Evolutionary conservation across 2,888 invertebrate genomes (phyloP).

Genomic region (Hydriomena furcata): DNA sequence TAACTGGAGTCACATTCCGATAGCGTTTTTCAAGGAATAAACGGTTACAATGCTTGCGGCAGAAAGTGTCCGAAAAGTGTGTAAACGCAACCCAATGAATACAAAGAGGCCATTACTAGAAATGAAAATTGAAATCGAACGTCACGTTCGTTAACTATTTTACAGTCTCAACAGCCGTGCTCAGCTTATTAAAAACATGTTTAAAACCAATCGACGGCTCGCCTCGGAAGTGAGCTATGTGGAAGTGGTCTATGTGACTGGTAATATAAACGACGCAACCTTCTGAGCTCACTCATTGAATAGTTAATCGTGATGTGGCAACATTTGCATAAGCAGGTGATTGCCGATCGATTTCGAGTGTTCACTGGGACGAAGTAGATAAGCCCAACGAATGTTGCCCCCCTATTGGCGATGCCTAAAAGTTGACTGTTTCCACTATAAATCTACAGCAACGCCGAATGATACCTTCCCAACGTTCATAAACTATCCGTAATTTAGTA

Average conservation of each 20-base stretch:
- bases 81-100: constrained; percentile 40
- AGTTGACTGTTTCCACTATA: too few species aligned
- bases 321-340: constrained; percentile 36
- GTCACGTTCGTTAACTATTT: constrained; percentile 45
- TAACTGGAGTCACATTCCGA: constrained; percentile 2
- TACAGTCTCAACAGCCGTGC: constrained; percentile 41
- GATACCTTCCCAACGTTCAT: too few species aligned
- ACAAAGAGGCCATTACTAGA: constrained; percentile 46
- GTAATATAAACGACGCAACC: constrained; percentile 48
- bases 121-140: constrained; percentile 51
- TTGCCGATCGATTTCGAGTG: neutral
- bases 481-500: too few species aligned
- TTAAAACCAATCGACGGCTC: constrained; percentile 36
- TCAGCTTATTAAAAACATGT: constrained; percentile 38
- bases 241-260: constrained; percentile 51
- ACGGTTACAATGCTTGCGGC: constrained; percentile 6
- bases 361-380: constrained; percentile 3
- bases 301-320: constrained; percentile 39
- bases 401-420: too few species aligned
- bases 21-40: constrained; percentile 12
- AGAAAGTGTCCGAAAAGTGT: constrained; percentile 36
- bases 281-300: constrained; percentile 43
- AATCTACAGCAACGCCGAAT: too few species aligned
- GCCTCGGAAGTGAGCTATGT: constrained; percentile 57
- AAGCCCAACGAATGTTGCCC: too few species aligned